phyloP scores from a whole-genome alignment of 35 echinoderm and acorn worm genomes.

The Ophiothrix spiculata region DNA sequence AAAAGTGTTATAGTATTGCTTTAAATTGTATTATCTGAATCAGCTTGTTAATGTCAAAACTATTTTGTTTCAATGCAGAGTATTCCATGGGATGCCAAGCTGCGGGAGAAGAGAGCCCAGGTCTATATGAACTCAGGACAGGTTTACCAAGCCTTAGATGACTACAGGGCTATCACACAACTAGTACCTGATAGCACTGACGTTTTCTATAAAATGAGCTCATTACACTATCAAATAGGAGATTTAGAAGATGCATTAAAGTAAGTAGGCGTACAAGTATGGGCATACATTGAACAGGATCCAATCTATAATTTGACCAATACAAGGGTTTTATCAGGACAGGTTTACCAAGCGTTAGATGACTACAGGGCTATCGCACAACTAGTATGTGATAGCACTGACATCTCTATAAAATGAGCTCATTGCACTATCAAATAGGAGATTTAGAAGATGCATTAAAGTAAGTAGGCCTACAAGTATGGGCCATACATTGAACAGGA shows the following conservation, averaged over 20 bases:
- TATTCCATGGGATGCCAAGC: conserved; percentile 70
- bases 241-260: neutral
- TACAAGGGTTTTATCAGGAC: too few relatives aligned
- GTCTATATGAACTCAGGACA: conserved; percentile 63
- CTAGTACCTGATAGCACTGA: conserved; percentile 80
- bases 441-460: neutral
- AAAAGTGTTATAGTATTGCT: too few relatives aligned
- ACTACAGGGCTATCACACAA: conserved; percentile 62
- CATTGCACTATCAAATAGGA: conserved; percentile 2
- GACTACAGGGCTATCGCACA: conserved; percentile 67
- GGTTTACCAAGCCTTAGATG: conserved; percentile 82
- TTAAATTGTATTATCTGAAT: too few relatives aligned
- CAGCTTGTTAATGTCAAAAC: too few relatives aligned
- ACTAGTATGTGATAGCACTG: conserved; percentile 77
- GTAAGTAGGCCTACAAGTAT: conserved; percentile 68
- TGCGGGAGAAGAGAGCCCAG: conserved; percentile 68
- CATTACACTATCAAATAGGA: conserved; percentile 5
- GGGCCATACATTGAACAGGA: conserved; percentile 46
- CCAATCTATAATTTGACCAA: too few relatives aligned
- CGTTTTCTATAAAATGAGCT: conserved; percentile 27
- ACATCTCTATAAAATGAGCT: conserved; percentile 28
- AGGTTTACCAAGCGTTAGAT: conserved; percentile 81
- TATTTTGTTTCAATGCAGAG: conserved; percentile 35
- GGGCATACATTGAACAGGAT: conserved; percentile 47
- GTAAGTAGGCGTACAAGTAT: conserved; percentile 66